phyloP scores from a whole-genome alignment of 2,113 vertebrate genomes.

The Dicaeum eximium region DNA sequence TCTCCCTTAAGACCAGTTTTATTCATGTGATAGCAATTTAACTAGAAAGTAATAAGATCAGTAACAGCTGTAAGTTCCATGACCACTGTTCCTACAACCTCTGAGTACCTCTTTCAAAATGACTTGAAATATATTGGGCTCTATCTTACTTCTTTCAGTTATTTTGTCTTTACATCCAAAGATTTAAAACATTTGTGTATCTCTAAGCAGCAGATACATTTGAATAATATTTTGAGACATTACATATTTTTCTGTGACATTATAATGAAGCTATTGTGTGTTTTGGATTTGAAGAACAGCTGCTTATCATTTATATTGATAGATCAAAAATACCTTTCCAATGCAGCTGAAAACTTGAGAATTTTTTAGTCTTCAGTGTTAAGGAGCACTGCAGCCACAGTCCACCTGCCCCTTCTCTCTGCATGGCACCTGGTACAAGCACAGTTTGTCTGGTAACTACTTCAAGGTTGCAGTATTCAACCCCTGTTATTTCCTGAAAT shows the following conservation, averaged over 20 bases:
- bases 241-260: background rate
- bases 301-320: background rate
- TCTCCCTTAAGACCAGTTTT: background rate
- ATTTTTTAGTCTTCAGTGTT: background rate
- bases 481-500: background rate
- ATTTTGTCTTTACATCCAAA: background rate
- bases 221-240: background rate
- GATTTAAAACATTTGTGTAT: background rate
- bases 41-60: background rate
- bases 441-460: background rate
- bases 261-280: background rate
- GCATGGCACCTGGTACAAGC: background rate
- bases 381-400: background rate
- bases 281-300: background rate
- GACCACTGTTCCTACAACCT: background rate
- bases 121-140: background rate
- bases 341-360: background rate
- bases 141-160: background rate
- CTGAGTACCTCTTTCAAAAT: background rate
- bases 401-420: background rate
- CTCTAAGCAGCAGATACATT: background rate
- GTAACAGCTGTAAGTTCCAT: background rate
- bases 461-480: background rate
- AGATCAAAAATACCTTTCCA: background rate
- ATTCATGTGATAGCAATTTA: background rate